Evolutionary conservation across 2,888 invertebrate genomes (phyloP).

Genomic region (Crossocerus cetratus): DNA sequence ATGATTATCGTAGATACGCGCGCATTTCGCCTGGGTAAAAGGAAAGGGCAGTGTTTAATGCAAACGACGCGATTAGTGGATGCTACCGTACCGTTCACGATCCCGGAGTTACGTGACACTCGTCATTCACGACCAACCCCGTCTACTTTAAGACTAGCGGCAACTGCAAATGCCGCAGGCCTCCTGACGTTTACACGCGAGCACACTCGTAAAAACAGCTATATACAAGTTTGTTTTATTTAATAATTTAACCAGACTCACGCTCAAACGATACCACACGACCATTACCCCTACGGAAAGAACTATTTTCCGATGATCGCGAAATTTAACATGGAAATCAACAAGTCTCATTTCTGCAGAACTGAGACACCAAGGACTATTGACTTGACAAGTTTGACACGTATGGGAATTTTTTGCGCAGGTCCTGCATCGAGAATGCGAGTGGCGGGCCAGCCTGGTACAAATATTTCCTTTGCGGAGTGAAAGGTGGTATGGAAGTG

Average conservation of each 20-base stretch:
- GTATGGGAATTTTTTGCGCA: slow-evolving; percentile 19
- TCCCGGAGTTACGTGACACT: neutral
- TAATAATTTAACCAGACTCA: too few species aligned
- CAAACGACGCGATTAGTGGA: slow-evolving; percentile 1
- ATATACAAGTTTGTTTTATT: too few species aligned
- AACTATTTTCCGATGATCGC: too few species aligned
- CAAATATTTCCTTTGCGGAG: slow-evolving; percentile 95
- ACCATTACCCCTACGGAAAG: too few species aligned
- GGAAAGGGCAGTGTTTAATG: neutral
- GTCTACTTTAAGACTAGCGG: neutral
- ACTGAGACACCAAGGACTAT: too few species aligned
- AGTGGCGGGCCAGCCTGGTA: slow-evolving; percentile 87
- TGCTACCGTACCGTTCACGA: neutral
- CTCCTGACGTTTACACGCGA: neutral
- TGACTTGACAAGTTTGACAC: too few species aligned
- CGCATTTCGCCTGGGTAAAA: neutral
- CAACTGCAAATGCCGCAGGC: neutral
- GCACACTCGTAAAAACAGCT: neutral
- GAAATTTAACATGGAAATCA: too few species aligned
- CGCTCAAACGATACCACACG: too few species aligned
- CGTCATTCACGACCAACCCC: neutral
- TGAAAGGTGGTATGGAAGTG: slow-evolving; percentile 88
- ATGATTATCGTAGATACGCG: too few species aligned
- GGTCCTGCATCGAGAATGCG: slow-evolving; percentile 31
- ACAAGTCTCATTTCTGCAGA: too few species aligned